These are phyloP conservation scores for Macroramphosus scolopax DNA, from an alignment of 2,797 vertebrate species.

Conservation along the genomic window DNA sequence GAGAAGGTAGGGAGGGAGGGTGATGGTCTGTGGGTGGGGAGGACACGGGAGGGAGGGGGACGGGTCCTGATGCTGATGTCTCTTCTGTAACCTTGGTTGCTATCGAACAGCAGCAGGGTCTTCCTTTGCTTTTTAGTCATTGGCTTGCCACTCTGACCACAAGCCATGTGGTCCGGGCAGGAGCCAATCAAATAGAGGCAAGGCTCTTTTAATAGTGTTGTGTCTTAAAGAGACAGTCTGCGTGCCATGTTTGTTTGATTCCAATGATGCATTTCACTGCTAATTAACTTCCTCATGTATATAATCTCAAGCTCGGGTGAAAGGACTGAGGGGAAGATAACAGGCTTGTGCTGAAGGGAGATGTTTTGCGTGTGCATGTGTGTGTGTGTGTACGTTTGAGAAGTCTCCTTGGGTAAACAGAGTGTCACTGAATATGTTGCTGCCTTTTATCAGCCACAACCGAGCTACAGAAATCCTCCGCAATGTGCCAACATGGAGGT, in stretches of 20 bases:
- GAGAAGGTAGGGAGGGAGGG: conserved; percentile 9
- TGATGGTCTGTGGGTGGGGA: conserved; percentile 53
- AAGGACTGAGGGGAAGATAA: conserved; percentile 14
- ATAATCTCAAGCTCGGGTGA: conserved; percentile 9
- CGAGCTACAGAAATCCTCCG: conserved; percentile 42
- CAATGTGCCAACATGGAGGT: conserved; percentile 47
- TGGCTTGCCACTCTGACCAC: conserved; percentile 75
- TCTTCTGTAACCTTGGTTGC: conserved; percentile 85
- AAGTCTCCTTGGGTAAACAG: conserved; percentile 33
- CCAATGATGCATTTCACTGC: conserved; percentile 20
- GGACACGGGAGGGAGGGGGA: conserved; percentile 48
- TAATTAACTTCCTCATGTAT: conserved; percentile 14
- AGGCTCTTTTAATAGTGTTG: conserved; percentile 61
- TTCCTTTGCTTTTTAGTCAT: conserved; percentile 75
- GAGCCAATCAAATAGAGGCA: conserved; percentile 72
- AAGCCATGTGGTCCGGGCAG: conserved; percentile 71
- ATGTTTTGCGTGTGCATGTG: conserved; percentile 1
- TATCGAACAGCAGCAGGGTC: conserved; percentile 81
- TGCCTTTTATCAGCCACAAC: conserved; percentile 33
- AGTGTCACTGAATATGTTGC: conserved; percentile 32
- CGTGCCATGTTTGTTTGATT: conserved; percentile 43
- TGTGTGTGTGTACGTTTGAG: conserved; percentile 5
- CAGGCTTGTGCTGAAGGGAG: conserved; percentile 1
- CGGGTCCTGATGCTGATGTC: conserved; percentile 79
- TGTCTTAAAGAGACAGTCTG: conserved; percentile 73